These are phyloP conservation scores for Heterochromis multidens DNA, from an alignment of 2,113 vertebrate genomes.

Conservation along the genomic window DNA sequence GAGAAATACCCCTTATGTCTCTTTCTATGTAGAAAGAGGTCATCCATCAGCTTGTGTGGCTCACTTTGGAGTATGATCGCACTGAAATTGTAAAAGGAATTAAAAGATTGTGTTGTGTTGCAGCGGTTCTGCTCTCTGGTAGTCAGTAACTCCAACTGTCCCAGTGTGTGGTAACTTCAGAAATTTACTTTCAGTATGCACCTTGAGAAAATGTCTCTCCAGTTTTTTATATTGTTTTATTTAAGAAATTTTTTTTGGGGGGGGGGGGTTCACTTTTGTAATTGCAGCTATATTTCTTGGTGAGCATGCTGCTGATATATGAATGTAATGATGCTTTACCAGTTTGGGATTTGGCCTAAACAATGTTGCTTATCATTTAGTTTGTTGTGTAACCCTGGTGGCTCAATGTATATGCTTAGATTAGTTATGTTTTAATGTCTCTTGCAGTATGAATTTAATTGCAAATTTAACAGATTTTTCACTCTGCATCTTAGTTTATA, in stretches of 20 bases:
- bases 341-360: neutral
- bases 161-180: neutral
- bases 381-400: neutral
- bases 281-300: neutral
- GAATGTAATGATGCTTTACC: neutral
- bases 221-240: neutral
- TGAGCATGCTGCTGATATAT: neutral
- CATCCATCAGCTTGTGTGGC: neutral
- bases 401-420: too few relatives aligned
- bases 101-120: too few relatives aligned
- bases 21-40: neutral
- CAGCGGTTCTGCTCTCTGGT: too few relatives aligned
- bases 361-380: neutral
- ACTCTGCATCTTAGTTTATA: neutral
- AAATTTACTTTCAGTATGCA: too few relatives aligned
- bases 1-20: neutral
- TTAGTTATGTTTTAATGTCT: neutral
- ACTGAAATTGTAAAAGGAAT: too few relatives aligned
- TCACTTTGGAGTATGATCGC: neutral
- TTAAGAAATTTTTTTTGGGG: neutral
- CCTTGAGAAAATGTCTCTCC: too few relatives aligned
- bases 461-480: neutral
- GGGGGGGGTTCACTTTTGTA: neutral
- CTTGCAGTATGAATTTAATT: neutral
- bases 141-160: neutral